Base-by-base conservation (phyloP, 2,113 vertebrate genomes). In the Strigops habroptila region DNA sequence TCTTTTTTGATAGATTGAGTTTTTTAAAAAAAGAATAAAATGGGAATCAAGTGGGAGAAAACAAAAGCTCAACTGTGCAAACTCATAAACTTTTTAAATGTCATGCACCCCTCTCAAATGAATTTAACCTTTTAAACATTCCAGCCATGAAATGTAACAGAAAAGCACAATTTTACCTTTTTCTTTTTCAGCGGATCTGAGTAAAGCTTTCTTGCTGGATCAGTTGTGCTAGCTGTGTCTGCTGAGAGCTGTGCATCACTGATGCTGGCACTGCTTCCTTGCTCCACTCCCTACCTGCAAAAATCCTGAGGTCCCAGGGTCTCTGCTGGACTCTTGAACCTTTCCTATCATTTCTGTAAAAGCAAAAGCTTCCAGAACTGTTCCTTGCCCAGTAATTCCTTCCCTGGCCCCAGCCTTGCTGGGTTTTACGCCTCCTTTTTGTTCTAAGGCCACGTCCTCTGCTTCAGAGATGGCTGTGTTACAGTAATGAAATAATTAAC, bases 401-500 rank as follows among this genome's bases (percentile, higher is more conserved):
- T 68, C 48, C 74, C 39, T 49, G 63, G 82, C 57, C 91, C 81
- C 91, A 91, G 60, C 79, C 94, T 86, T 49, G 63, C 55, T 88
- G 93, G 67, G 85, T 52, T 91, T 87, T 52, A 37, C 0, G 1
- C 53, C 0, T 1, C 9, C 1, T 39, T 37, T 90, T 90, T 90
- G 55, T 35, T 86, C 67, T 4, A 83, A 68, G 90, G 73, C 51
- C 90, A 94, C 91, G 77, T 91, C 88, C 88, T 78, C 27, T 14
- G 73, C 90, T 60, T 39, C 86, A 81, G 88, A 68, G 60, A 91
- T 86, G 93, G 90, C 87, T 67, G 27, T 8, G 51, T 59, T 82
- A 88, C 91, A 91, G 82, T 64, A 28, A 96, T 86, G 93, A 95
- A 96, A 71, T 71, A 88, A 93, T 88, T 93, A 91, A 53, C 82